Base-by-base conservation (phyloP, 2,888 invertebrate species). In the Dolichomitus sp. region DNA sequence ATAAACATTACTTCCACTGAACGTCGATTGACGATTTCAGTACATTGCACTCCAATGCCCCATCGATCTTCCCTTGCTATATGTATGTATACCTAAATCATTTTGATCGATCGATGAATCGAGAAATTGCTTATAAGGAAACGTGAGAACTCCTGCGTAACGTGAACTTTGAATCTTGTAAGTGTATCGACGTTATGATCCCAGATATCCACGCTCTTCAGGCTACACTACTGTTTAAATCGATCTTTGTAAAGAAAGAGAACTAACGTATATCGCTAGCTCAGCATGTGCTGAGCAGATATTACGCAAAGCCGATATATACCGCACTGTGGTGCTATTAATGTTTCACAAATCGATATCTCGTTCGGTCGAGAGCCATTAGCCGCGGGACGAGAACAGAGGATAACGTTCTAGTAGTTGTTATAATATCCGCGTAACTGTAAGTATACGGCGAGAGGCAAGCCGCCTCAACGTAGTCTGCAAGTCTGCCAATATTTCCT, bases 251-350 rank as follows among this genome's bases (percentile, higher is more conserved):
- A 42, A 27, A 19, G 69, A 40, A 57, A 14, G 40, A 19, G 54
- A 69, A 50, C n/a, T 7, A 59, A 59, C 59, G 45, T 37, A 14
- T 27, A 69, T 42, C 14, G 40, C 40, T 23, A 12, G 19, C 33
- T 59, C 72, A 45, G 45, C 57, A 30, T 45, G 42, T 45, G 42
- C 54, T 52, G 30, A 3, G 54, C 7, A 5, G 19, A 45, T 72
- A 72, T 72, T 72, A 72, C 72, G 72, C 72, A 77, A 77, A 73
- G 45, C 57, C 81, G 72, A 81, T 81, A 72, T 54, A 76, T 70
- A 23, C 54, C 37, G 61, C 72, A 45, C 3, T 42, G 65, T 40
- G 57, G 59, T 33, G 37, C 61, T 68, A 73, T 69, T 61, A 59
- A 42, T 19, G 70, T 70, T 72, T 19, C 27, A 40, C 27, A 72